These are phyloP conservation scores for Chrysomela aeneicollis DNA, from an alignment of 2,888 invertebrate species.

Conservation along the genomic window DNA sequence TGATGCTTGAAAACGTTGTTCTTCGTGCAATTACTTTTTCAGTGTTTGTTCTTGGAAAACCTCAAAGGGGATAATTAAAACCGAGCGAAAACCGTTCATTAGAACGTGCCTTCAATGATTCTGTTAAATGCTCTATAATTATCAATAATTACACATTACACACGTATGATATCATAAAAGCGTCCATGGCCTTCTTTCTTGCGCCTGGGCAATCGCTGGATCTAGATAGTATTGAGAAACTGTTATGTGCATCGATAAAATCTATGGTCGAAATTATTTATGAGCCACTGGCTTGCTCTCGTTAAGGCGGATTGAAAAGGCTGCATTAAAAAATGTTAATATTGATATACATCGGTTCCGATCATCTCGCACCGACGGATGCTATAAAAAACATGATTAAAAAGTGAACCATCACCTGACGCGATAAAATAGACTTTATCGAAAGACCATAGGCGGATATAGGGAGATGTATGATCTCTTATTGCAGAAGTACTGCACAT, in stretches of 20 bases:
- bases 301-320: neutral
- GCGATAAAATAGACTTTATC: no score
- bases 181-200: slow-evolving; percentile 35
- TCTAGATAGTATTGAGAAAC: slow-evolving; percentile 28
- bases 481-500: no score
- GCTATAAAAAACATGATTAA: neutral
- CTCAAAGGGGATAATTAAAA: slow-evolving; percentile 14
- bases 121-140: slow-evolving; percentile 35
- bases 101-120: slow-evolving; percentile 34
- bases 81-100: slow-evolving; percentile 29
- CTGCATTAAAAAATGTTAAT: neutral
- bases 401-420: no score
- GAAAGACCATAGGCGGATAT: no score
- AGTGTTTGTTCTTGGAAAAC: slow-evolving; percentile 6
- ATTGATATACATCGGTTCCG: neutral
- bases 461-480: no score
- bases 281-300: neutral
- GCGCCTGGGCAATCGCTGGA: slow-evolving; percentile 20
- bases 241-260: slow-evolving; percentile 27
- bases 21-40: neutral
- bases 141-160: slow-evolving; percentile 36
- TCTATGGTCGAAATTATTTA: slow-evolving; percentile 23
- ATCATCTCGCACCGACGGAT: neutral
- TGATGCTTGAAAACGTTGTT: neutral
- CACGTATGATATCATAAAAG: slow-evolving; percentile 33